phyloP scores from a whole-genome alignment of 2,113 vertebrate species.

The Perca fluviatilis region DNA sequence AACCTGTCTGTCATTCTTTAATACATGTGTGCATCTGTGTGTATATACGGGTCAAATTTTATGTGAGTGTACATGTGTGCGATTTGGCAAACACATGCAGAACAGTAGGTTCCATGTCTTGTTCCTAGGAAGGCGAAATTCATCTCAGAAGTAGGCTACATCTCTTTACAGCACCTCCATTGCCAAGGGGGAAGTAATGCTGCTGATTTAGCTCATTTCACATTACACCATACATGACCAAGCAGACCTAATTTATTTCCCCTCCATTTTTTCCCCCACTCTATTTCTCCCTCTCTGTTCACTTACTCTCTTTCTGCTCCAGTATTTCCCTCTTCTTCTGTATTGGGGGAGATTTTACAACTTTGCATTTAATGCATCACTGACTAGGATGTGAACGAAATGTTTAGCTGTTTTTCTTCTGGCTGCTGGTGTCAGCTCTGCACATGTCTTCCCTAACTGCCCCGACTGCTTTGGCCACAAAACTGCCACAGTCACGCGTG shows the following conservation, averaged over 20 bases:
- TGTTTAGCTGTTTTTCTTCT: slow-evolving; percentile 41
- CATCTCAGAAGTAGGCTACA: slow-evolving; percentile 58
- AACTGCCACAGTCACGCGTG: slow-evolving; percentile 40
- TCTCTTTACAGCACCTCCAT: slow-evolving; percentile 49
- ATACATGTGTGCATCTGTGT: slow-evolving; percentile 17
- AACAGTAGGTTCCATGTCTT: slow-evolving; percentile 16
- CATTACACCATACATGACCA: slow-evolving; percentile 76
- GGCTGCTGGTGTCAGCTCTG: slow-evolving; percentile 32
- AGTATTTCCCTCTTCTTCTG: not conserved
- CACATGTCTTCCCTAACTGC: slow-evolving; percentile 18
- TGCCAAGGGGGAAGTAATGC: slow-evolving; percentile 53
- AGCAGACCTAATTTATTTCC: slow-evolving; percentile 72
- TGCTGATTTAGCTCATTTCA: slow-evolving; percentile 79
- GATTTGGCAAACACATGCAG: slow-evolving; percentile 19
- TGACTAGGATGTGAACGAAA: slow-evolving; percentile 39
- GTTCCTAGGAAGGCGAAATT: slow-evolving; percentile 24
- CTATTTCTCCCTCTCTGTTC: slow-evolving; percentile 8
- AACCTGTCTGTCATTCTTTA: not conserved
- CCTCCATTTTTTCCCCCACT: slow-evolving; percentile 8
- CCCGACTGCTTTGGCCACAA: slow-evolving; percentile 9
- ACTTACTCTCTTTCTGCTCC: slow-evolving; percentile 6
- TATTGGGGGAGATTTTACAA: slow-evolving; percentile 30
- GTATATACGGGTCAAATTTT: slow-evolving; percentile 15
- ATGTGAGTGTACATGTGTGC: not conserved
- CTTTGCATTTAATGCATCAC: slow-evolving; percentile 54